Base-by-base conservation (phyloP, 1,140 invertebrate species). In the Cydia strobilella region DNA sequence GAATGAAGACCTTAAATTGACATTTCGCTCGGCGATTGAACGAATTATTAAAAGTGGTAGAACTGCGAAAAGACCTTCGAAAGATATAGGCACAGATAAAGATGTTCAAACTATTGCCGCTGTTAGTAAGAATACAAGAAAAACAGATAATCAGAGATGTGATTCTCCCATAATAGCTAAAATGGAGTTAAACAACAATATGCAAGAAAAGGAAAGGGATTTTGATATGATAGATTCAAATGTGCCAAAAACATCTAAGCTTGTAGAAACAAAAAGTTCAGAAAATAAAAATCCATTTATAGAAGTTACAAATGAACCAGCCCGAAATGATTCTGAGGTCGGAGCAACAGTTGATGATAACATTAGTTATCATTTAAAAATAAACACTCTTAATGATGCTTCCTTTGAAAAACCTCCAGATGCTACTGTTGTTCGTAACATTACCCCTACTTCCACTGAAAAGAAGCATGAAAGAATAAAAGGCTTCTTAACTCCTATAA, bases 341-440 rank as follows among this genome's bases (percentile, higher is more conserved):
- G 45, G 20, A 72, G 25, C 76, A 31, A 63, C 76, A 51, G 79
- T 84, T 42, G 89, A 90, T 66, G 83, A 90, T 80, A 86, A 82
- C 76, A 86, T 92, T n/a, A 90, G 85, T 80, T 92, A 92, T 82
- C 90, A 84, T 79, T 85, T 92, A 79, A 92, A 89, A 88, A 90
- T 92, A 80, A 89, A 92, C 63, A 88, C 86, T 7, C 27, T 76
- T 9, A 76, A 75, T 59, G 75, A 77, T 71, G 25, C 66, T 31
- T 35, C 48, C n/a, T 71, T 23, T 39, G 63, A 75, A 54, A n/a
- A 75, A 42, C 10, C 18, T 12, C 42, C 74, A 20, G 27, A 71
- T 0, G 1, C 27, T 12, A 25, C 31, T 12, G 27, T 35, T 18
- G 5, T 4, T 15, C 48, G 35, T 66, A 45, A 27, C 71, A 35